phyloP scores from a whole-genome alignment of 2,113 vertebrate species.

The Planiliza haematocheilus region DNA sequence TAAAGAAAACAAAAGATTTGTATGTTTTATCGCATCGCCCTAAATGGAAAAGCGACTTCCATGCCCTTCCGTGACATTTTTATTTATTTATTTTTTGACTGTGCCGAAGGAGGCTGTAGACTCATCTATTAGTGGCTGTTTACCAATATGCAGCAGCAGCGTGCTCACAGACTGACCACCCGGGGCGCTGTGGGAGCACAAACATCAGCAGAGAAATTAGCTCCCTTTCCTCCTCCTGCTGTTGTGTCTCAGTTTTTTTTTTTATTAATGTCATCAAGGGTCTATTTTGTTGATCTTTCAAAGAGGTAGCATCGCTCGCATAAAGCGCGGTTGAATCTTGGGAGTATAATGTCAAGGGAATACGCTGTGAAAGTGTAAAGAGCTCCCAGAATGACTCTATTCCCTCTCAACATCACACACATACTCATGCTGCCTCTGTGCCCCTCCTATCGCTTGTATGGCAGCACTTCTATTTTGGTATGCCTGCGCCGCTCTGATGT shows the following conservation, averaged over 20 bases:
- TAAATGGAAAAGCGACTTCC: constrained; percentile 25
- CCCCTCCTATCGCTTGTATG: constrained; percentile 28
- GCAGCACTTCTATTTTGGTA: constrained; percentile 62
- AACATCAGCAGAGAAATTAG: constrained; percentile 63
- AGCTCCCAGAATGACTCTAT: constrained; percentile 38
- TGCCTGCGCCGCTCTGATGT: constrained; percentile 52
- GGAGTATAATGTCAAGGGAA: constrained; percentile 62
- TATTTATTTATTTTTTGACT: background rate
- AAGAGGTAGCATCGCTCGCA: constrained; percentile 51
- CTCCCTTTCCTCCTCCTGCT: constrained; percentile 42
- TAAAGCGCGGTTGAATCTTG: constrained; percentile 37
- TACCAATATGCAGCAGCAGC: constrained; percentile 38
- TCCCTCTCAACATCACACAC: constrained; percentile 55
- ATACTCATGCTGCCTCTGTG: constrained; percentile 24
- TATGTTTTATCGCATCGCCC: constrained; percentile 44
- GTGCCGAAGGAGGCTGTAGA: constrained; percentile 22
- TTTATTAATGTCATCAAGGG: constrained; percentile 69
- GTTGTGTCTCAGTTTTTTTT: constrained; percentile 42
- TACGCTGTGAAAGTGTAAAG: constrained; percentile 28
- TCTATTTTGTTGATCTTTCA: constrained; percentile 73
- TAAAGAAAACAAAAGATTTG: constrained; percentile 48
- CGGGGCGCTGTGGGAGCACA: constrained; percentile 57
- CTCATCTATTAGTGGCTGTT: constrained; percentile 68
- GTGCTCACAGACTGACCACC: constrained; percentile 66
- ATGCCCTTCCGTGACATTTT: background rate